Percentiles rank a stretch among this genome's conserved stretches.
These are phyloP conservation scores for Leptodactylus fallax DNA, from an alignment of 2,797 vertebrate species.

Conservation along the genomic window DNA sequence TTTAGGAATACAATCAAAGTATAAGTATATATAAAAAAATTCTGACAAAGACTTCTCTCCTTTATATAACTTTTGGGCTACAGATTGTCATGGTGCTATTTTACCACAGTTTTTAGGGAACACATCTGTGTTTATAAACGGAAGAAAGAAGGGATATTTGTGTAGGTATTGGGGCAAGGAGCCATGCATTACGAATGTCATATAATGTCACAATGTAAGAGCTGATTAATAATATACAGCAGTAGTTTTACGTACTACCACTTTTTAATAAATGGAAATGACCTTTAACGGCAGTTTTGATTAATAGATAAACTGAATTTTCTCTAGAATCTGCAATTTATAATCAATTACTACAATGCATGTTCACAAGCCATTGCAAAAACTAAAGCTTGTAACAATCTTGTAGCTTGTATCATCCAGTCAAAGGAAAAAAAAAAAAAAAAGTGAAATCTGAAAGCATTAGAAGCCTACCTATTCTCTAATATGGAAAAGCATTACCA, in stretches of 20 bases:
- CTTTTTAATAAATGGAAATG: neutral
- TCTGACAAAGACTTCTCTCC: too few relatives aligned
- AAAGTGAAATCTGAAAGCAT: neutral
- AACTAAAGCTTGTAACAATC: neutral
- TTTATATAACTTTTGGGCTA: too few relatives aligned
- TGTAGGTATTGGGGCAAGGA: neutral
- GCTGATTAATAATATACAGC: neutral
- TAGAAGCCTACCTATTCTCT: neutral
- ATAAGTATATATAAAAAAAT: too few relatives aligned
- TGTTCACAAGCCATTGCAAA: neutral
- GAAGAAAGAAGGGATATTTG: neutral
- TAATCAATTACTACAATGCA: neutral
- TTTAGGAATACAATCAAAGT: too few relatives aligned
- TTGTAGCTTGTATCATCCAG: neutral
- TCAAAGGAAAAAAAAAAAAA: neutral
- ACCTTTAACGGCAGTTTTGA: slow-evolving; percentile 2
- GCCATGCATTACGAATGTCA: neutral
- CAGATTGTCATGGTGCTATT: too few relatives aligned
- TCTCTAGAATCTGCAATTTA: neutral
- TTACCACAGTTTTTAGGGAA: too few relatives aligned
- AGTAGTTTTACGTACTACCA: neutral
- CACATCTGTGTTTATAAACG: too few relatives aligned
- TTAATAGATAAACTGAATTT: neutral
- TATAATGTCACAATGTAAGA: neutral
- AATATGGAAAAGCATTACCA: neutral